Conservation (phyloP, 2,113 vertebrate species). For the Actenoides lindsayi region DNA sequence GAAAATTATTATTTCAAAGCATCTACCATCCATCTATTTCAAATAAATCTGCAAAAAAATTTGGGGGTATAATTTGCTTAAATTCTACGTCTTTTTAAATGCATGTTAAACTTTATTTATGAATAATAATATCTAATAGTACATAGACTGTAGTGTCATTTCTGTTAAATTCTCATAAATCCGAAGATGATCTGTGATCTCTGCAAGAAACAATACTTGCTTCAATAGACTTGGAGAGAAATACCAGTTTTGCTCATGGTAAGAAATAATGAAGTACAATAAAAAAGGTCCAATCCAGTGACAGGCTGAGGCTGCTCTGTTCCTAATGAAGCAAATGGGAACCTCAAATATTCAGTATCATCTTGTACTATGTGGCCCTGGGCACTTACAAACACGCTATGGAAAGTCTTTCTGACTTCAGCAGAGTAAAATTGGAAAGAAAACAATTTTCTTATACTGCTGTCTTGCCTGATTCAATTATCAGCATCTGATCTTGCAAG, state of each 20-base stretch:
- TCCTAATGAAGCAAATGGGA: background rate
- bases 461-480: constrained; percentile 35
- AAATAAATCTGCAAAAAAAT: constrained; percentile 44
- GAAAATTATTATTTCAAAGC: constrained; percentile 52
- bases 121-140: background rate
- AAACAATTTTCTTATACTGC: constrained; percentile 39
- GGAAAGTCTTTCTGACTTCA: constrained; percentile 4
- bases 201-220: background rate
- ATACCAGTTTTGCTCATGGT: background rate
- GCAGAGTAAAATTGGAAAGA: constrained; percentile 22
- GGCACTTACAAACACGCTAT: background rate
- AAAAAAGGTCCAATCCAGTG: background rate
- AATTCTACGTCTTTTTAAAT: constrained; percentile 2
- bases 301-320: background rate
- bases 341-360: background rate
- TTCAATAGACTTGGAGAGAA: background rate
- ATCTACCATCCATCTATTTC: background rate
- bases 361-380: background rate
- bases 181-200: background rate
- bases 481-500: background rate
- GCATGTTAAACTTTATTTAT: background rate
- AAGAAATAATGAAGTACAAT: background rate
- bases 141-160: background rate
- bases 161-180: background rate
- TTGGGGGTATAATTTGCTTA: constrained; percentile 3